Evolutionary conservation across 2,113 vertebrate species (phyloP).

Genomic region (Lonchura striata): DNA sequence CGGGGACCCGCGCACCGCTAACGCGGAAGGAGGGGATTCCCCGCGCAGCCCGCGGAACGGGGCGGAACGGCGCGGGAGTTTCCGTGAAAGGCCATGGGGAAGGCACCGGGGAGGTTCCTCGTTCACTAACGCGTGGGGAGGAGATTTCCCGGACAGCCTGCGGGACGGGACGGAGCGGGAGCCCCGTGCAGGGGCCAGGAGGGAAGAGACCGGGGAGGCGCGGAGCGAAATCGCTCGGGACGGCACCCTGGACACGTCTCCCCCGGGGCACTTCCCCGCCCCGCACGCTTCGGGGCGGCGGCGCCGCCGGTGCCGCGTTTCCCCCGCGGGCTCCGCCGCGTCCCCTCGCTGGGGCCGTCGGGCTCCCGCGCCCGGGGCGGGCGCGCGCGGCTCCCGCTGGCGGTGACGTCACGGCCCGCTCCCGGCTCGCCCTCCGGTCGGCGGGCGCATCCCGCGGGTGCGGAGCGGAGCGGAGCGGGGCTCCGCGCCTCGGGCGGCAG

Average conservation of each 20-base stretch:
- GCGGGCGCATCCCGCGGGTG: neutral
- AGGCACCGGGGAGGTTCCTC: neutral
- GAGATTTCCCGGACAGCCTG: neutral
- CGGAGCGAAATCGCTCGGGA: neutral
- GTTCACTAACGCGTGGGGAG: no score
- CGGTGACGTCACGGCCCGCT: conserved; percentile 22
- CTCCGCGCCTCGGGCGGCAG: neutral
- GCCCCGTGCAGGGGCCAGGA: no score
- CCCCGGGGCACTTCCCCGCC: neutral
- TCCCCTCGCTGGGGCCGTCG: neutral
- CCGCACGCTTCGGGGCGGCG: neutral
- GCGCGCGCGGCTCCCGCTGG: no score
- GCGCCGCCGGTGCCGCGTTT: neutral
- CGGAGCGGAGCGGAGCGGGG: neutral
- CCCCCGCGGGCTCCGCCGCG: neutral
- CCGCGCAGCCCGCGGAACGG: neutral
- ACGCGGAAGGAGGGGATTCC: neutral
- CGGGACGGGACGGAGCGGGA: neutral
- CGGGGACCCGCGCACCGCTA: neutral
- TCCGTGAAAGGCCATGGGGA: neutral
- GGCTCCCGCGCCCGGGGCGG: no score
- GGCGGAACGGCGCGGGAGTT: neutral
- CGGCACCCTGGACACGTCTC: neutral
- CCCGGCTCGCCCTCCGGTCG: neutral
- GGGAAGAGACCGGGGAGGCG: neutral